These are phyloP conservation scores for Poeciliopsis turneri DNA, from an alignment of 2,797 vertebrate genomes.

Conservation along the genomic window DNA sequence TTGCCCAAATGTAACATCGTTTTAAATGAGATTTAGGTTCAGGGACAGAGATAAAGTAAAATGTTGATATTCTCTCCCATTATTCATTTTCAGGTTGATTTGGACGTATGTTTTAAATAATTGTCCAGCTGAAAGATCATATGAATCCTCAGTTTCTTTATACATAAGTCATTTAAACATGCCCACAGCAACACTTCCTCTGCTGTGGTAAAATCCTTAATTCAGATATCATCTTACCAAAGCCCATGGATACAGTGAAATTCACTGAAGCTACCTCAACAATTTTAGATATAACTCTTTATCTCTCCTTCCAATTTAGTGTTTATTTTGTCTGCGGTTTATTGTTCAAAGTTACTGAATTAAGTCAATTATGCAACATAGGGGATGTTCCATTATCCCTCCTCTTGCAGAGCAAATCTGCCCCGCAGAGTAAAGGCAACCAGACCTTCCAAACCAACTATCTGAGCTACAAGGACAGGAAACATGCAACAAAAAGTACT, in stretches of 20 bases:
- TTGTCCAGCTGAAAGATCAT: not conserved
- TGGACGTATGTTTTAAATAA: not conserved
- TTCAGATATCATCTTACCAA: not conserved
- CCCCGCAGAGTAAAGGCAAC: not conserved
- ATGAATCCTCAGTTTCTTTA: not conserved
- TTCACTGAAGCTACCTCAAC: not conserved
- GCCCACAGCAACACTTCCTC: not conserved
- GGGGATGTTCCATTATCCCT: not conserved
- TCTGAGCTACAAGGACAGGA: not conserved
- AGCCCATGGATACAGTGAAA: not conserved
- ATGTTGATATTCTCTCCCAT: not conserved
- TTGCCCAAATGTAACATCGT: not conserved
- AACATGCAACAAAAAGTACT: not conserved
- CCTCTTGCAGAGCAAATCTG: not conserved
- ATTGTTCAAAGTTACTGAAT: not conserved
- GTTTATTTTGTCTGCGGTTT: not conserved
- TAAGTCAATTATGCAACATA: not conserved
- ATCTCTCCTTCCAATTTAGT: not conserved
- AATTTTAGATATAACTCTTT: not conserved
- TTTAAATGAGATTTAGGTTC: not conserved
- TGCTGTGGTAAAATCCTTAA: not conserved
- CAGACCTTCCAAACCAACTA: not conserved
- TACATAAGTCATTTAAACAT: not conserved
- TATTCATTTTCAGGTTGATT: not conserved
- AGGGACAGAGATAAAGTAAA: not conserved